Conservation (phyloP, 2,113 vertebrate genomes). For the Pedionomus torquatus region DNA sequence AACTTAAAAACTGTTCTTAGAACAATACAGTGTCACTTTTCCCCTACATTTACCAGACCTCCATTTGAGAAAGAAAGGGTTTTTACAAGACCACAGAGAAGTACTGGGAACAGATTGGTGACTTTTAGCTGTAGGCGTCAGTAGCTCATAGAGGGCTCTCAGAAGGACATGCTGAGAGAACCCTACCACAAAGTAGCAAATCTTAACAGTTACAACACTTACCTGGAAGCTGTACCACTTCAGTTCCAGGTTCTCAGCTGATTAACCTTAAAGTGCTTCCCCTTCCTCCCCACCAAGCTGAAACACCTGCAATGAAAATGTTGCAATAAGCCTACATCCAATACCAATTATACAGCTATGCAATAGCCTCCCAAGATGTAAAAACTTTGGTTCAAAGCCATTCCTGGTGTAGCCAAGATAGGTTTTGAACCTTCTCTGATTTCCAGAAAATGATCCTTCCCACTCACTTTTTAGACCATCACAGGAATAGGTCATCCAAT, state of each 20-base stretch:
- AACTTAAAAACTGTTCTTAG: background rate
- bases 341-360: background rate
- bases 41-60: background rate
- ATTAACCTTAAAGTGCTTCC: background rate
- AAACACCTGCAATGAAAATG: background rate
- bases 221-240: background rate
- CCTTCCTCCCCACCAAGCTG: accelerated
- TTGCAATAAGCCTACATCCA: background rate
- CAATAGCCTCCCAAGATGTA: background rate
- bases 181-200: background rate
- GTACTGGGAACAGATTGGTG: background rate
- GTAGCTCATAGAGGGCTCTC: background rate
- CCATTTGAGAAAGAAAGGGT: background rate
- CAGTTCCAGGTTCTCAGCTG: background rate
- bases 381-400: background rate
- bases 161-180: background rate
- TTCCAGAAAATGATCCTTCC: background rate
- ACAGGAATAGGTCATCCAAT: background rate
- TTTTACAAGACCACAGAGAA: background rate
- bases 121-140: background rate
- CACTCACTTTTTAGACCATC: background rate
- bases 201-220: accelerated
- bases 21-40: accelerated
- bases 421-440: background rate
- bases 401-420: no score